Evolutionary conservation across 2,113 vertebrate species (phyloP).

Genomic region (Colinus virginianus): DNA sequence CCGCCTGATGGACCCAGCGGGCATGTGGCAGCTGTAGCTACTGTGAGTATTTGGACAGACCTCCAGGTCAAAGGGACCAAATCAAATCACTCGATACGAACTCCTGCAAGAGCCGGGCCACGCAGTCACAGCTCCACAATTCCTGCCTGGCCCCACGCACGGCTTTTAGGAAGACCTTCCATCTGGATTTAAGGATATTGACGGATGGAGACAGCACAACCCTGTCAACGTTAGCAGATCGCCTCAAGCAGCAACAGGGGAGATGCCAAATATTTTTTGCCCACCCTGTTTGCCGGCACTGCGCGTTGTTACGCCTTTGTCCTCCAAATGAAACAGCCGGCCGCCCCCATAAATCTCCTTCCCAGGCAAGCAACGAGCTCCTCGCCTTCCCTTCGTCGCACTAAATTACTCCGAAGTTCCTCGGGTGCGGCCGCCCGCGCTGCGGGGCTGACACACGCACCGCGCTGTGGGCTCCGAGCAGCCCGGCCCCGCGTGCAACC

Average conservation of each 20-base stretch:
- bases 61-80: neutral
- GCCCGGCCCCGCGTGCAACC: neutral
- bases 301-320: neutral
- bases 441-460: too few relatives aligned
- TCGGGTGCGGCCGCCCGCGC: neutral
- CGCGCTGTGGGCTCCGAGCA: too few relatives aligned
- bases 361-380: constrained; percentile 14
- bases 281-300: neutral
- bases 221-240: neutral
- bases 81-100: constrained; percentile 21
- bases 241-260: neutral
- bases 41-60: neutral
- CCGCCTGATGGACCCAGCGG: neutral
- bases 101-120: neutral
- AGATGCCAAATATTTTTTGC: neutral
- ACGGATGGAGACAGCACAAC: neutral
- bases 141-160: neutral
- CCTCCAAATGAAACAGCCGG: neutral
- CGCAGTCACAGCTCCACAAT: neutral
- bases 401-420: constrained; percentile 52
- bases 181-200: neutral
- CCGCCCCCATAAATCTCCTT: constrained; percentile 13
- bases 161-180: neutral
- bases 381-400: constrained; percentile 49
- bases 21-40: neutral